Percentiles rank a stretch among this genome's conserved stretches.
Conservation (phyloP, 2,888 invertebrate genomes). For the Pristionchus mayeri region DNA sequence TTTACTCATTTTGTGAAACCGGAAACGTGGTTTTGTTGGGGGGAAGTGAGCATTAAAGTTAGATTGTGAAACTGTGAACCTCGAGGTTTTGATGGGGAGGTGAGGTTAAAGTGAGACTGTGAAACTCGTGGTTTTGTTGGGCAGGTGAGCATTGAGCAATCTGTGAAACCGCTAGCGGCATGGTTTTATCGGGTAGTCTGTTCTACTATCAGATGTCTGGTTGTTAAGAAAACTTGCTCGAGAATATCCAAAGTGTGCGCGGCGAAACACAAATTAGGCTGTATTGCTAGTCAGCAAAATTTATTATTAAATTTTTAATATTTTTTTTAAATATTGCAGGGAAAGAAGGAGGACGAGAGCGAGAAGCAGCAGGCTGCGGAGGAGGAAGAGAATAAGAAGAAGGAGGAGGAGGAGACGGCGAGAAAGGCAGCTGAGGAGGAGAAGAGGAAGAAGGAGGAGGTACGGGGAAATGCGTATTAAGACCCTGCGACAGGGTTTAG, state of each 20-base stretch:
- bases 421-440: neutral
- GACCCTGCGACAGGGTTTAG: neutral
- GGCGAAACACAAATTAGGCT: no score
- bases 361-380: neutral
- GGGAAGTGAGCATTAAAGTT: no score
- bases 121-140: no score
- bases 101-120: no score
- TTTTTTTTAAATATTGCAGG: neutral
- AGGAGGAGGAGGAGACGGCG: neutral
- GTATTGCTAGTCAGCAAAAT: neutral
- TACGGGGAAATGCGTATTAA: neutral
- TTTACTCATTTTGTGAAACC: no score
- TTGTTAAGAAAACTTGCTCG: neutral
- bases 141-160: no score
- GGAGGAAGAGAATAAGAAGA: neutral
- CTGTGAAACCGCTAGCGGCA: no score
- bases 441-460: constrained; percentile 21
- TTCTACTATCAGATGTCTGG: no score
- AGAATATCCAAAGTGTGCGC: neutral
- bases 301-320: neutral
- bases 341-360: constrained; percentile 11
- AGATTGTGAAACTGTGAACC: no score
- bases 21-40: no score
- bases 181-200: no score
- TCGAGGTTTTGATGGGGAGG: no score